Conservation (phyloP, 2,888 invertebrate genomes). For the Drosophila subsilvestris region DNA sequence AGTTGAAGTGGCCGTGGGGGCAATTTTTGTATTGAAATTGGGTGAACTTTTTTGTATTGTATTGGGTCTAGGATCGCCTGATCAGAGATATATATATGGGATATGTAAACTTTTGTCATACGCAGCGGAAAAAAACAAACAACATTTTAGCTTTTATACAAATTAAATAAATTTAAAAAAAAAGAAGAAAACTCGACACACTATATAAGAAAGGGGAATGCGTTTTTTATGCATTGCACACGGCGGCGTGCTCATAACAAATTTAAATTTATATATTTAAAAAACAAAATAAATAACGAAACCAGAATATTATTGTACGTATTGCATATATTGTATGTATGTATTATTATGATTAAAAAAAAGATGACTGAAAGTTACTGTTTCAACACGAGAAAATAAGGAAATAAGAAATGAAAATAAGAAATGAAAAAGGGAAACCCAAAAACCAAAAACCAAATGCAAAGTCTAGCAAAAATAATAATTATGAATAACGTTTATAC, state of each 20-base stretch:
- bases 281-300: constrained; percentile 26
- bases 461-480: constrained; percentile 50
- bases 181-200: constrained; percentile 67
- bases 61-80: constrained; percentile 38
- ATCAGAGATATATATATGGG: constrained; percentile 11
- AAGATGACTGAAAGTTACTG: constrained; percentile 78
- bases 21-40: constrained; percentile 45
- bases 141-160: constrained; percentile 72
- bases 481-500: constrained; percentile 49
- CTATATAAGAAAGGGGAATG: constrained; percentile 75
- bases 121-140: constrained; percentile 61
- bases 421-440: constrained; percentile 47
- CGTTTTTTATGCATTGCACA: constrained; percentile 62
- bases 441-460: constrained; percentile 35
- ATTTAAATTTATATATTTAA: constrained; percentile 36
- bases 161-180: constrained; percentile 37
- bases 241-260: constrained; percentile 70
- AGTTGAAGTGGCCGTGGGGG: constrained; percentile 38
- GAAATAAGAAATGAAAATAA: constrained; percentile 8
- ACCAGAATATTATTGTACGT: constrained; percentile 62
- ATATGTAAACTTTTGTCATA: constrained; percentile 57
- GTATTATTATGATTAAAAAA: constrained; percentile 72
- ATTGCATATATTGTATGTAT: constrained; percentile 61
- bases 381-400: constrained; percentile 66
- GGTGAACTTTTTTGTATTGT: constrained; percentile 58